Base-by-base conservation (phyloP, 2,113 vertebrate genomes). In the Australoheros scitulus region DNA sequence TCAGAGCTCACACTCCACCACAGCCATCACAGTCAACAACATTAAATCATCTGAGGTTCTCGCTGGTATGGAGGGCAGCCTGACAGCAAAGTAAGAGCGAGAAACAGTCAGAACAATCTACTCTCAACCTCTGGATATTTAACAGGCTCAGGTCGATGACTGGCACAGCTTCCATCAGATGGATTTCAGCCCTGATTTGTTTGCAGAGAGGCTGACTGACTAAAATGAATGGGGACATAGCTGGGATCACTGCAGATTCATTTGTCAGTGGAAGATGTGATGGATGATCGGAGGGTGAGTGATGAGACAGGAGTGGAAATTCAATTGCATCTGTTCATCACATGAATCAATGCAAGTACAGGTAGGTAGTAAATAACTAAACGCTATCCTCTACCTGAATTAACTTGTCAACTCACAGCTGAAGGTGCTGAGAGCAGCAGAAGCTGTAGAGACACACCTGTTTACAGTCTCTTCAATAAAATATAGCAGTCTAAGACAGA, bases 311-410 rank as follows among this genome's bases (percentile, higher is more conserved):
- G 24, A 81, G 76, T 52, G 41, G 20, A 78, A 82, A 84, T 78
- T 81, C 29, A 89, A 82, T 91, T 74, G 75, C 60, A 76, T 38
- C 72, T 81, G 75, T 58, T 80, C 26, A 56, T 60, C 68, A 57
- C 59, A 78, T 91, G 57, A 77, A 89, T 87, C 76, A 63, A 14
- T 52, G 77, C 36, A 17, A 83, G 60, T 22, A 10, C 52, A 72
- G 58, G 72, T 58, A 20, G 80, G 74, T 61, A 26, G 75, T 91
- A 85, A 91, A 90, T 84, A 76, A 90, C 84, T 59, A 57, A 80
- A 26, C 70, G 9, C 58, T 22, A 11, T 56, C 79, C 22, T 82
- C 61, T 29, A 22, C n/a, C 47, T 87, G 78, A 90, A 72, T 81
- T 86, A 84, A 56, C n/a, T 56, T 32, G 50, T 77, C 81, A 22